A percentile compares a stretch with the other conserved stretches of the same genome.
Evolutionary conservation across 1,140 invertebrate species (phyloP).

Genomic region (Drosophila subobscura): DNA sequence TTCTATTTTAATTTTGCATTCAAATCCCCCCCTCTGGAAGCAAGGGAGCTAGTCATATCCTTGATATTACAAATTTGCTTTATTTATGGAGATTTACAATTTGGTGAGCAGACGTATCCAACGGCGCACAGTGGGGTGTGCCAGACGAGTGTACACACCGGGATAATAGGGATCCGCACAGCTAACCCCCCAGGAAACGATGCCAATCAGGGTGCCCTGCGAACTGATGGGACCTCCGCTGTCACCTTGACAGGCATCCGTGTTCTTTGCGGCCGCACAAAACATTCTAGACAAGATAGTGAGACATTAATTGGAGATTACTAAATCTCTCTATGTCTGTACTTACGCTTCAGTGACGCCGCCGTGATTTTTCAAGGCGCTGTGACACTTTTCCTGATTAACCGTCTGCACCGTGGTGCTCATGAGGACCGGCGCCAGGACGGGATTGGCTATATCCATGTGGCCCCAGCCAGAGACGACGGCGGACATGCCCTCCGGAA

Average conservation of each 20-base stretch:
- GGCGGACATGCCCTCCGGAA: conserved; percentile 49
- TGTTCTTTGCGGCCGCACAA: conserved; percentile 83
- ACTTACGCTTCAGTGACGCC: conserved; percentile 75
- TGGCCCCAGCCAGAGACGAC: conserved; percentile 80
- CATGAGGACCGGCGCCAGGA: conserved; percentile 64
- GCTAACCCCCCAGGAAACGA: conserved; percentile 87
- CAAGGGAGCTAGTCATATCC: background rate
- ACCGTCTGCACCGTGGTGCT: conserved; percentile 72
- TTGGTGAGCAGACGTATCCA: conserved; percentile 77
- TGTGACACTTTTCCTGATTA: conserved; percentile 67
- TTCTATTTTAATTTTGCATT: no score
- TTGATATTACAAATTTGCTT: conserved; percentile 14
- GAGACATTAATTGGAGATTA: background rate
- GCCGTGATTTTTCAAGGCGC: conserved; percentile 64
- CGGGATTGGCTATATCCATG: conserved; percentile 65
- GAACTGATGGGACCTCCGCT: conserved; percentile 84
- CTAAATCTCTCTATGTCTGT: conserved; percentile 17
- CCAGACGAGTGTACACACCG: conserved; percentile 87
- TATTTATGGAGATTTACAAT: conserved; percentile 37
- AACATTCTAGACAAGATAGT: conserved; percentile 81
- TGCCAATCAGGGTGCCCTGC: conserved; percentile 84
- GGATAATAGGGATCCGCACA: conserved; percentile 86
- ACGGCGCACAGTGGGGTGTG: conserved; percentile 66
- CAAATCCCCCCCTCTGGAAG: no score
- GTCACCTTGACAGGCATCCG: conserved; percentile 83